Evolutionary conservation across 2,113 vertebrate species (phyloP).

Genomic region (Cricetomys ansorgei): DNA sequence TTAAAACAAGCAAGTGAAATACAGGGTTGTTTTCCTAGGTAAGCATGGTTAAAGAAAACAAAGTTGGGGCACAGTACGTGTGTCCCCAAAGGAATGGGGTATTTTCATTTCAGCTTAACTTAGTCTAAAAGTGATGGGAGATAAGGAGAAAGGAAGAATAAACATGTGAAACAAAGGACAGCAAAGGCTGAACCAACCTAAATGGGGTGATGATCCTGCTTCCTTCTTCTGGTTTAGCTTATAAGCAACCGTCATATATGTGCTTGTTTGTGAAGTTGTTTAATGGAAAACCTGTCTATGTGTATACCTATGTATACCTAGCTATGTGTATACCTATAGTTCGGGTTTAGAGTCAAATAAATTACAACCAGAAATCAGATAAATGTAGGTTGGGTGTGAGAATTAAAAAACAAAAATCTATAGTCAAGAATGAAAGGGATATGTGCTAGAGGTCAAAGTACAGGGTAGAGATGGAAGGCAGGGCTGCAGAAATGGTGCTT

Average conservation of each 20-base stretch:
- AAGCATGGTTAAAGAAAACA: background rate
- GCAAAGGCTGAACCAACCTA: background rate
- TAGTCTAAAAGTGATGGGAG: background rate
- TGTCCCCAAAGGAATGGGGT: background rate
- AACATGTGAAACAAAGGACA: background rate
- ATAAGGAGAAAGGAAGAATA: background rate
- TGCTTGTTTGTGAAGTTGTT: background rate
- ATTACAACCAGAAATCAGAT: conserved; percentile 14
- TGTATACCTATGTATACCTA: background rate
- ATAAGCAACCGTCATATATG: background rate
- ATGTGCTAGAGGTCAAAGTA: background rate
- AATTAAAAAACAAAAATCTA: conserved; percentile 4
- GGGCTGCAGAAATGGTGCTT: background rate
- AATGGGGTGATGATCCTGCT: background rate
- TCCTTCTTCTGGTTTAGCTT: background rate
- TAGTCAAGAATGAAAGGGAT: background rate
- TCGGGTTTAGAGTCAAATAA: conserved; percentile 16
- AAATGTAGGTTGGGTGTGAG: background rate
- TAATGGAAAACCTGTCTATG: background rate
- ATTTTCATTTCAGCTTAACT: conserved; percentile 9
- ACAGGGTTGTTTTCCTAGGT: background rate
- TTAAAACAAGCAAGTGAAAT: conserved; percentile 13
- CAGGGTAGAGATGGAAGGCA: background rate
- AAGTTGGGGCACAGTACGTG: background rate
- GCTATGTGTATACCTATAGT: background rate